Percentiles rank a stretch among this genome's conserved stretches.
phyloP scores from a whole-genome alignment of 2,888 invertebrate genomes.

The Tridacna gigas region DNA sequence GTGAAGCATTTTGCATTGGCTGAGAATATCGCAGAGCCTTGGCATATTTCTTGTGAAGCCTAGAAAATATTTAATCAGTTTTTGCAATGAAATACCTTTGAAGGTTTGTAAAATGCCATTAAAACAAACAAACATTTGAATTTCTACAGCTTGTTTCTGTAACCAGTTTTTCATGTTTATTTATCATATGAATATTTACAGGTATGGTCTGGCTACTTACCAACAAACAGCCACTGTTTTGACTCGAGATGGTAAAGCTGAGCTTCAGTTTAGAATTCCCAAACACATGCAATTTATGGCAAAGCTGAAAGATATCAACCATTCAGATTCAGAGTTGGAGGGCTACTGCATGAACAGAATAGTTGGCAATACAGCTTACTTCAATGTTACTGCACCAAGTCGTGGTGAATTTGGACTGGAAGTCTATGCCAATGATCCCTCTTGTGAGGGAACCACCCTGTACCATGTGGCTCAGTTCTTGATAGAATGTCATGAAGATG shows the following conservation, averaged over 20 bases:
- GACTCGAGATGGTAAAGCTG: constrained; percentile 83
- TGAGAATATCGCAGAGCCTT: too few relatives aligned
- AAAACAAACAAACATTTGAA: too few relatives aligned
- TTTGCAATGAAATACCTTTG: too few relatives aligned
- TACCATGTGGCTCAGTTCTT: constrained; percentile 84
- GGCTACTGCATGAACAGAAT: constrained; percentile 83
- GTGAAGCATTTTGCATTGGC: too few relatives aligned
- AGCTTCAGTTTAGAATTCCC: constrained; percentile 81
- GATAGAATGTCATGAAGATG: constrained; percentile 82
- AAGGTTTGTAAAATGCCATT: too few relatives aligned
- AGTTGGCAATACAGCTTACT: constrained; percentile 83
- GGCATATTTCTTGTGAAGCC: too few relatives aligned
- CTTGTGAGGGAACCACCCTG: constrained; percentile 82
- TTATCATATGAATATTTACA: constrained; percentile 57
- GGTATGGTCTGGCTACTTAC: constrained; percentile 81
- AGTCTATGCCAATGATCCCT: constrained; percentile 84
- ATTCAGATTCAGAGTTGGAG: constrained; percentile 81
- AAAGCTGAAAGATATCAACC: constrained; percentile 82
- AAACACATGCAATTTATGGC: constrained; percentile 84
- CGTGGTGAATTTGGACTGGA: constrained; percentile 84
- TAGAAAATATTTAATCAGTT: too few relatives aligned
- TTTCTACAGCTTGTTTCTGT: too few relatives aligned
- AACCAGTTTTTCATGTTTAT: too few relatives aligned
- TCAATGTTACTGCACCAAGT: constrained; percentile 82
- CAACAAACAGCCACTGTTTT: constrained; percentile 82